Base-by-base conservation (phyloP, 1,140 invertebrate genomes). In the Drosophila quadrilineata region DNA sequence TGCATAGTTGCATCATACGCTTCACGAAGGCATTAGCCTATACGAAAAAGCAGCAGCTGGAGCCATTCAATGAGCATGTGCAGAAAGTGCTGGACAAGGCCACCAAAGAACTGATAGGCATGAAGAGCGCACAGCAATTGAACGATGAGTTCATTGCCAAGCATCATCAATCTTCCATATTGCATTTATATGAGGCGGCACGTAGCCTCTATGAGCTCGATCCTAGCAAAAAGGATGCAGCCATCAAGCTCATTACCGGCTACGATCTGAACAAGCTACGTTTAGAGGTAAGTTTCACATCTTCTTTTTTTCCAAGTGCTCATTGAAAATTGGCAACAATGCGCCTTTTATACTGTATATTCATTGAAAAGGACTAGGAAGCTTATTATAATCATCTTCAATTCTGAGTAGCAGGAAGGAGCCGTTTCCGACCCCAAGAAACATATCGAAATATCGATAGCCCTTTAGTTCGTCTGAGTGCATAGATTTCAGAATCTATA, bases 1-100 rank as follows among this genome's bases (percentile, higher is more conserved):
- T 98, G 19, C 97, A 98, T 91, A 93, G 94, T 75, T 97, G 96
- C 88, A 89, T 97, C 28, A 93, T 97, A 45, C 92, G 94, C 40
- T 97, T 97, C 82, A 91, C 92, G 60, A 90, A 92, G 64, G 92
- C 93, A 72, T 90, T 92, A 38, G 91, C 90, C 75, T 57, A 54
- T 73, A 14, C 88, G 71, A 66, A 43, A 19, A 62, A 74, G 38
- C 35, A 91, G 94, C 43, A 74, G 36, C n/a, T n/a, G n/a, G n/a
- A n/a, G n/a, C 49, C 60, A 8, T 66, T 74, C 28, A 84, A 85
- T 64, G 68, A 24, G n/a, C 60, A 79, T 38, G 93, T 98, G 0
- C 91, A 92, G 35, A 91, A 93, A 72, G 96, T 98, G 24, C 91
- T 98, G 17, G 90, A 93, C n/a, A 91, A 92, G 53, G 95, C 96